Evolutionary conservation across 2,888 invertebrate species (phyloP).

Genomic region (Sarcophaga subvicina): DNA sequence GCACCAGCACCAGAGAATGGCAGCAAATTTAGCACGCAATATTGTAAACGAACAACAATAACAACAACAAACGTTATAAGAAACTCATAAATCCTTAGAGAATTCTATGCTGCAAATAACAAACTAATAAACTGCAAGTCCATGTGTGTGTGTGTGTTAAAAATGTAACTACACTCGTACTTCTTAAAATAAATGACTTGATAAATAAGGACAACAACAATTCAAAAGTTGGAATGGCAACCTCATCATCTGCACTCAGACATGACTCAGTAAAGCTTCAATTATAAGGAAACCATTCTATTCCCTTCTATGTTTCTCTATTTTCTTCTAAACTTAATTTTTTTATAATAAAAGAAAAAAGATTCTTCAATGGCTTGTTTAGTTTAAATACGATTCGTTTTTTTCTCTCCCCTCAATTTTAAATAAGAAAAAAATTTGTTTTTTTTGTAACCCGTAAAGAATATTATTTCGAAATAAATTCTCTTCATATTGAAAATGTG

Average conservation of each 20-base stretch:
- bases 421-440: not conserved
- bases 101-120: not conserved
- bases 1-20: not conserved
- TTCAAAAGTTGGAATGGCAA: not conserved
- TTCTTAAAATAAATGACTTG: constrained; percentile 8
- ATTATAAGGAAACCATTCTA: not conserved
- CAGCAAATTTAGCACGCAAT: not conserved
- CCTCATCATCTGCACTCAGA: too few relatives aligned
- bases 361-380: constrained; percentile 7
- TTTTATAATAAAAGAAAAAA: not conserved
- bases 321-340: not conserved
- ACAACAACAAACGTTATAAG: not conserved
- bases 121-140: not conserved
- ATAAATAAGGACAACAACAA: constrained; percentile 9
- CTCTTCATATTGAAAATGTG: not conserved
- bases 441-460: not conserved
- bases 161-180: not conserved
- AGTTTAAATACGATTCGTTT: constrained; percentile 4
- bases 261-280: too few relatives aligned
- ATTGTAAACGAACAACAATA: not conserved
- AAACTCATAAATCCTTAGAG: constrained; percentile 33
- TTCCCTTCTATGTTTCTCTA: not conserved
- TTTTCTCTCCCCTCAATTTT: constrained; percentile 6
- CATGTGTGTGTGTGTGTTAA: not conserved
- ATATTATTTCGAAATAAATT: constrained; percentile 24